Evolutionary conservation across 2,888 invertebrate species (phyloP), one percentile per base, ranked within the genome.

Genomic region (Drosophila mimica): DNA sequence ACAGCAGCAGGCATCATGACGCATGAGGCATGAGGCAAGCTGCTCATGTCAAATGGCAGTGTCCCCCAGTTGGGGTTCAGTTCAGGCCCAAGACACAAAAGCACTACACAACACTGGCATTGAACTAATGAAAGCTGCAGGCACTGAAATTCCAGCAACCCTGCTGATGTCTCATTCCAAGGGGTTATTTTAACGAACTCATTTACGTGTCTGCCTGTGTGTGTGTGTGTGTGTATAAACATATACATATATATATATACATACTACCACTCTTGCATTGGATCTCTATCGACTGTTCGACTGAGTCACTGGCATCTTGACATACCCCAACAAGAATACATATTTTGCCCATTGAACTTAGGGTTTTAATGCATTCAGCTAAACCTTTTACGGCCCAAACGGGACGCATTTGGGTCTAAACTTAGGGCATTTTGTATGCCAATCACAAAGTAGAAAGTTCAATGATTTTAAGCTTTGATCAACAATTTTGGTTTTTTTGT

Each of bases 61-160:
- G 20, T 52, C 62, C 36, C 33, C 20, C 25, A 63, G 51, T 30
- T 54, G 43, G 31, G 40, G 64, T 28, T 61, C 56, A 49, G 64
- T 28, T 58, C 52, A 49, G 70, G 72, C 49, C 52, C 52, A 60
- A 54, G 61, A 75, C 73, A 68, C 58, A 72, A 59, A 67, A 65
- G 25, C 46, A 46, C 25, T 65, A 75, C 77, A 81, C 72, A 87
- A 76, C 89, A 88, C 81, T 79, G 79, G 59, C 82, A 75, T 82
- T 74, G 69, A 88, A 82, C 76, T 89, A 88, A 89, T 85, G 85
- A 89, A 85, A 77, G 74, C 90, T 82, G 74, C 77, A 82, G 85
- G 85, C 90, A 60, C 48, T 75, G 56, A 53, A 70, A 65, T 67
- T 51, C 28, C 76, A 71, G 43, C 57, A 69, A 20, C 57, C 70